Conservation (phyloP, 2,113 vertebrate species). For the Percina caprodes region DNA sequence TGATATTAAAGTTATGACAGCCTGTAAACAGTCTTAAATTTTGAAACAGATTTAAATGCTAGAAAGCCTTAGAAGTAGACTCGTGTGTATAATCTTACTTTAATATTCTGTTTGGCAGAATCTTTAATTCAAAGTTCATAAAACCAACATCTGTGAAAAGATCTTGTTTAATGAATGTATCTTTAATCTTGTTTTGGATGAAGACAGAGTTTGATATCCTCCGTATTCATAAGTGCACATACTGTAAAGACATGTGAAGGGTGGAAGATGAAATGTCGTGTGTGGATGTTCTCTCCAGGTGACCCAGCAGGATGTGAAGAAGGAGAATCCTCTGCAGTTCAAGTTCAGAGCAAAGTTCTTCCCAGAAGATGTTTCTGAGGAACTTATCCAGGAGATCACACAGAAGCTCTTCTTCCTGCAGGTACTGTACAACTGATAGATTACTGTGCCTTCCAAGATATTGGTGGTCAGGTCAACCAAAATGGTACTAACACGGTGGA, state of each 20-base stretch:
- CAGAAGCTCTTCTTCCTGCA: conserved; percentile 98
- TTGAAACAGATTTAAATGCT: too few relatives aligned
- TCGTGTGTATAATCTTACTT: neutral
- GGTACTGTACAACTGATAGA: conserved; percentile 77
- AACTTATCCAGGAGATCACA: conserved; percentile 99
- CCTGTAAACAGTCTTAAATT: neutral
- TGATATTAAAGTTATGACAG: neutral
- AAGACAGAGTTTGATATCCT: too few relatives aligned
- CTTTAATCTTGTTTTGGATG: neutral
- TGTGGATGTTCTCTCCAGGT: conserved; percentile 82
- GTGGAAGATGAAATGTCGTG: neutral
- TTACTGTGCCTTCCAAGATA: neutral
- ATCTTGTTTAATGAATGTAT: neutral
- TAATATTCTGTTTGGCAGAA: conserved; percentile 20
- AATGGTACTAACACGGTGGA: neutral
- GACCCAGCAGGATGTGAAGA: conserved; percentile 97
- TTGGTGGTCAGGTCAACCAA: neutral
- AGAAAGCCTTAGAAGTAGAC: neutral
- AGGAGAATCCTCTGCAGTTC: conserved; percentile 97
- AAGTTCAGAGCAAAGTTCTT: conserved; percentile 98
- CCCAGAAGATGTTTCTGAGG: conserved; percentile 98
- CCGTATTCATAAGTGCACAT: neutral
- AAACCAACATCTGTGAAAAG: neutral
- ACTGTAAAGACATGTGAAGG: neutral
- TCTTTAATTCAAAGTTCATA: neutral